phyloP scores from a whole-genome alignment of 2,797 vertebrate species.

The Salarias fasciatus region DNA sequence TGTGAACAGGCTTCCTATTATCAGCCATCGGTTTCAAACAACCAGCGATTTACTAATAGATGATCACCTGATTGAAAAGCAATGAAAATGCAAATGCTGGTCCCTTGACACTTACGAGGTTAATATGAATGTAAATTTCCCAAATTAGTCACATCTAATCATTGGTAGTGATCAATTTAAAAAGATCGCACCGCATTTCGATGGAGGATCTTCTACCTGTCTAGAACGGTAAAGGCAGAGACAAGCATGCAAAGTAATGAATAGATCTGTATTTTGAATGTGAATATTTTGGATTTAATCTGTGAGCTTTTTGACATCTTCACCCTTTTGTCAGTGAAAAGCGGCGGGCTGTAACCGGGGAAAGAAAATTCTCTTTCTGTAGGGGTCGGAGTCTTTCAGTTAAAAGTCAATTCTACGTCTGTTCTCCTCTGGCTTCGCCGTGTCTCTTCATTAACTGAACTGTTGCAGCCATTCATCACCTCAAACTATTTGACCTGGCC shows the following conservation, averaged over 20 bases:
- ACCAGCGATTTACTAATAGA: constrained; percentile 3
- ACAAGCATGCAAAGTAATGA: neutral
- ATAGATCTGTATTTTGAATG: neutral
- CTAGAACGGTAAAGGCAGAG: neutral
- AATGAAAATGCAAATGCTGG: constrained; percentile 18
- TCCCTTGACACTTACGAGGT: constrained; percentile 19
- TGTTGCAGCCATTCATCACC: constrained; percentile 59
- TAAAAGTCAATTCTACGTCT: constrained; percentile 26
- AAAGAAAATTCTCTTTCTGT: constrained; percentile 2
- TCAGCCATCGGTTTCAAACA: neutral
- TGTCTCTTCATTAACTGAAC: constrained; percentile 60
- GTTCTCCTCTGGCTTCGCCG: constrained; percentile 11
- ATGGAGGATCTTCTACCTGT: constrained; percentile 2
- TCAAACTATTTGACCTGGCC: constrained; percentile 57
- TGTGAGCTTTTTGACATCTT: neutral
- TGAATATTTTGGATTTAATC: constrained; percentile 10
- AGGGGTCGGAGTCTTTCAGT: constrained; percentile 12
- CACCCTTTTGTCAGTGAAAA: constrained; percentile 10
- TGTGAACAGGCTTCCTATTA: constrained; percentile 25
- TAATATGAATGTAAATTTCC: constrained; percentile 17
- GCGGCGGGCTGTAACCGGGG: neutral
- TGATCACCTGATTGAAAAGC: constrained; percentile 3
- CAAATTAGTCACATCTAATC: constrained; percentile 19
- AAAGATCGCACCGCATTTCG: neutral
- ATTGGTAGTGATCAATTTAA: neutral